phyloP scores from a whole-genome alignment of 2,888 invertebrate species.

The Polyommatus iphigenia region DNA sequence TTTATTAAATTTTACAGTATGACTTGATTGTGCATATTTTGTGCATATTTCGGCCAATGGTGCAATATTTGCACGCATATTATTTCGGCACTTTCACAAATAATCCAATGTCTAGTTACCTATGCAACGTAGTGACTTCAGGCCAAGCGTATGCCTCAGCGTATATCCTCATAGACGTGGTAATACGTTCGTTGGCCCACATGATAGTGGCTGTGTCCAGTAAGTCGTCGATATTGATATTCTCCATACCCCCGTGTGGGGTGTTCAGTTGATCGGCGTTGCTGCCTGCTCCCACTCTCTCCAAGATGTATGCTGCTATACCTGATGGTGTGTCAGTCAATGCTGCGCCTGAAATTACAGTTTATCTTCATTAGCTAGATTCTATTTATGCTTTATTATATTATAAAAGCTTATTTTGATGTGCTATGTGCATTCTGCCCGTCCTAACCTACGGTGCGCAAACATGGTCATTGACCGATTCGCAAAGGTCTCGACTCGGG shows the following conservation, averaged over 20 bases:
- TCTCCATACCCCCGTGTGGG: constrained; percentile 84
- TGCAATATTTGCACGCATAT: no score
- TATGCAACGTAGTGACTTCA: constrained; percentile 51
- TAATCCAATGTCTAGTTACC: constrained; percentile 44
- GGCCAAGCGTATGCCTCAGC: constrained; percentile 77
- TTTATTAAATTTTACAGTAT: no score
- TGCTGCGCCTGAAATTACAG: constrained; percentile 66
- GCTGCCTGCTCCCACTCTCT: constrained; percentile 89
- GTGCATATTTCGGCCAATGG: no score
- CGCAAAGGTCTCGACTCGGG: no score
- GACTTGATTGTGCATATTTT: no score
- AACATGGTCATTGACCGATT: no score
- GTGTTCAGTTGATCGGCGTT: constrained; percentile 78
- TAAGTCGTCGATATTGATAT: constrained; percentile 84
- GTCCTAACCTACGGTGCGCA: no score
- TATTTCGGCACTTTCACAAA: no score
- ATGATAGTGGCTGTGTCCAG: constrained; percentile 91
- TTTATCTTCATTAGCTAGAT: no score
- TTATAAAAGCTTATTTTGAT: no score
- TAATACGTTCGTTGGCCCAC: constrained; percentile 88
- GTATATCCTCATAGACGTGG: constrained; percentile 87
- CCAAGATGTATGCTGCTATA: constrained; percentile 92
- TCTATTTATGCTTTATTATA: no score
- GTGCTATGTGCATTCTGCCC: no score
- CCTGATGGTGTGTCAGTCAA: constrained; percentile 90